phyloP scores from a whole-genome alignment of 2,113 vertebrate species.

The Promerops cafer region DNA sequence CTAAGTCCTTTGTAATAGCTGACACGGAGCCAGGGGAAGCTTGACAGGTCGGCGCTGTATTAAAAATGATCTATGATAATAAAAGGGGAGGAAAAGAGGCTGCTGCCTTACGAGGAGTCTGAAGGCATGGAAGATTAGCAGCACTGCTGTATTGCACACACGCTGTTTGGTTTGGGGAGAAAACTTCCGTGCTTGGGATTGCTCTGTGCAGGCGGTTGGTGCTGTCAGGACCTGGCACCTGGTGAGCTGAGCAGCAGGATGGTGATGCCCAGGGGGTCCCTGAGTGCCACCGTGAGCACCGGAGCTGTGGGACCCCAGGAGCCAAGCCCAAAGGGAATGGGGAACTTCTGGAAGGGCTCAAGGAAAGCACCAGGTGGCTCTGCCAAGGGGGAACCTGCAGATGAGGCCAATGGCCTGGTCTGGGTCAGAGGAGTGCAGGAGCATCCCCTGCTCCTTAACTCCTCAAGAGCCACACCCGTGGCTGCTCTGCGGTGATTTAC shows the following conservation, averaged over 20 bases:
- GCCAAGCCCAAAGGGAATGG: fast-evolving
- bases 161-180: background rate
- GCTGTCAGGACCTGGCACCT: fast-evolving
- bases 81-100: background rate
- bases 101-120: background rate
- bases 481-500: background rate
- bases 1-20: background rate
- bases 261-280: fast-evolving
- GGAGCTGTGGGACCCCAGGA: background rate
- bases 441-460: background rate
- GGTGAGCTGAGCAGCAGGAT: background rate
- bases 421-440: fast-evolving
- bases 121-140: background rate
- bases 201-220: fast-evolving
- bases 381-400: background rate
- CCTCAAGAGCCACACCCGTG: background rate
- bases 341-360: fast-evolving
- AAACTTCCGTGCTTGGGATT: fast-evolving
- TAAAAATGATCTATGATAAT: background rate
- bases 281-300: fast-evolving
- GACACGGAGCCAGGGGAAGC: background rate
- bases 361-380: background rate
- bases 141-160: fast-evolving
- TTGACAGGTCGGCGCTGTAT: background rate
- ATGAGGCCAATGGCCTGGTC: fast-evolving